Evolutionary conservation across 23 tunicate genomes (phyloP).

Genomic region (Halocynthia aurantium): DNA sequence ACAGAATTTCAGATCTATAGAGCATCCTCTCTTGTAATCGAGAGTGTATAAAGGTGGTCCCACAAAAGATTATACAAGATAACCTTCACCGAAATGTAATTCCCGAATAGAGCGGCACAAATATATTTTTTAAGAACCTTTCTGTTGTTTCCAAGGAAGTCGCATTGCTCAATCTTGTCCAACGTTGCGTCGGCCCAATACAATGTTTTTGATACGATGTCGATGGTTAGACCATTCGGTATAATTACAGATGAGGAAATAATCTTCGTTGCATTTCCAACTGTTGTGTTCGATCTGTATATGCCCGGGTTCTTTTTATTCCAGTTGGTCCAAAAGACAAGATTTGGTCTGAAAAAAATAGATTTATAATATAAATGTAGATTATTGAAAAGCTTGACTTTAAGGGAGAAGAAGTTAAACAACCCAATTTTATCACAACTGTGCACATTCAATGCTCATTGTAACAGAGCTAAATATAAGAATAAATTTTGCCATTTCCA

Average conservation of each 20-base stretch:
- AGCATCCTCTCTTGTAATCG: too few species aligned
- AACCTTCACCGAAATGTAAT: too few species aligned
- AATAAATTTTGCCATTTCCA: too few species aligned
- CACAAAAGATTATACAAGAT: too few species aligned
- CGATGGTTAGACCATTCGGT: constrained; percentile 78
- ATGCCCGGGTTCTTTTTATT: constrained; percentile 40
- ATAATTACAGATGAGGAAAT: constrained; percentile 28
- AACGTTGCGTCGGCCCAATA: constrained; percentile 86
- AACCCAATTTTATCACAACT: neutral
- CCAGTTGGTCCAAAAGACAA: constrained; percentile 88
- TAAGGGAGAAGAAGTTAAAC: constrained; percentile 29
- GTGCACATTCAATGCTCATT: too few species aligned
- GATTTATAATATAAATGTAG: neutral
- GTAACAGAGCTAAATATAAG: too few species aligned
- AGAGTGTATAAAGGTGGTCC: too few species aligned
- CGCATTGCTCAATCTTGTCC: constrained; percentile 70
- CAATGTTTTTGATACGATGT: constrained; percentile 27
- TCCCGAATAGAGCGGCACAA: too few species aligned
- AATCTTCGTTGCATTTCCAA: constrained; percentile 22
- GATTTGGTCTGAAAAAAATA: constrained; percentile 42
- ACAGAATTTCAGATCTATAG: too few species aligned
- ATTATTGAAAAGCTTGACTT: neutral
- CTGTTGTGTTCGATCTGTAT: constrained; percentile 32
- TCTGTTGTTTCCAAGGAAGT: constrained; percentile 58
- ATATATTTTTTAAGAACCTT: constrained; percentile 25